Evolutionary conservation across 2,888 invertebrate species (phyloP).

Genomic region (Serripes groenlandicus): DNA sequence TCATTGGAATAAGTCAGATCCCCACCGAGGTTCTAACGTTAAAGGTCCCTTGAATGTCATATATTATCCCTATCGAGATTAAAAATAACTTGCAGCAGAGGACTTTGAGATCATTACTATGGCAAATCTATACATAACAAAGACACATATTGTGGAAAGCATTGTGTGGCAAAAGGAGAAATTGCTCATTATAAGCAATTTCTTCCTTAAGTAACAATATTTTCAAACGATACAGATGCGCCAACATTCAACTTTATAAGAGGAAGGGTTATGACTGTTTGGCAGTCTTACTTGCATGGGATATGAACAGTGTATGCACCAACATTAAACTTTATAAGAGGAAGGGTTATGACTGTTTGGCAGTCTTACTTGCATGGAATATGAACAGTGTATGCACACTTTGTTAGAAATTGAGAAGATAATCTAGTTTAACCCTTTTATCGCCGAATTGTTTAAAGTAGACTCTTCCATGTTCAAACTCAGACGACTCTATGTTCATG

Average conservation of each 20-base stretch:
- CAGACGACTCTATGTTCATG: too few species aligned
- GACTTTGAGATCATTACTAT: too few species aligned
- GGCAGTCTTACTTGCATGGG: background rate
- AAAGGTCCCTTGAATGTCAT: too few species aligned
- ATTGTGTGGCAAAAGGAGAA: background rate
- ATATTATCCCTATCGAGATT: too few species aligned
- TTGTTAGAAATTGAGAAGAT: too few species aligned
- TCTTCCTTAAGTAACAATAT: background rate
- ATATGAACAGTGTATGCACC: background rate
- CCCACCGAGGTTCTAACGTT: too few species aligned
- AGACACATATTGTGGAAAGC: background rate
- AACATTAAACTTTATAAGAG: background rate
- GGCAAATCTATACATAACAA: background rate
- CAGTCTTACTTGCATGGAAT: background rate
- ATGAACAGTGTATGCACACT: background rate
- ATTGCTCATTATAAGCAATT: background rate
- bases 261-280: background rate
- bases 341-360: background rate
- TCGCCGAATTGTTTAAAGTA: too few species aligned
- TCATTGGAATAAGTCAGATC: too few species aligned
- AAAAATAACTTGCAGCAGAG: too few species aligned
- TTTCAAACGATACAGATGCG: background rate
- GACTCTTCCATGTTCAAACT: too few species aligned
- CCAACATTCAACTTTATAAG: background rate
- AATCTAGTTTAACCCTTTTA: too few species aligned